Evolutionary conservation across 2,113 vertebrate genomes (phyloP).

Genomic region (Corythornis cristatus): DNA sequence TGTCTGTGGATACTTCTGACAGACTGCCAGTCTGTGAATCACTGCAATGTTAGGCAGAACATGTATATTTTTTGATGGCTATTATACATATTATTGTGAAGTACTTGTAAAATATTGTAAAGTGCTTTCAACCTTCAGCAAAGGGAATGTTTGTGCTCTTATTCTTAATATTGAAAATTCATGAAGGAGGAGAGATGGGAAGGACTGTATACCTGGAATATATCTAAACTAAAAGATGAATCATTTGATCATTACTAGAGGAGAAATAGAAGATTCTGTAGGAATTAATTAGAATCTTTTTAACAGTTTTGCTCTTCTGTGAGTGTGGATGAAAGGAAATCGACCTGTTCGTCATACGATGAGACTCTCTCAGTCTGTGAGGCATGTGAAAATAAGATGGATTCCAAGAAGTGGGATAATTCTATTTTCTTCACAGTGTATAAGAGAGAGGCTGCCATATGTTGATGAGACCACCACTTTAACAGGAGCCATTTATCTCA

Average conservation of each 20-base stretch:
- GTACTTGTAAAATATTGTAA: background rate
- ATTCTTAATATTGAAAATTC: fast-evolving
- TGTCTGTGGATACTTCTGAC: background rate
- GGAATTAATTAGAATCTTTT: background rate
- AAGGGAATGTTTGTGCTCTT: background rate
- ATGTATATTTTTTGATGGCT: background rate
- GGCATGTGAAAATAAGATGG: constrained; percentile 15
- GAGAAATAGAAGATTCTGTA: background rate
- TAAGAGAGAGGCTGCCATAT: constrained; percentile 6
- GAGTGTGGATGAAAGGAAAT: background rate
- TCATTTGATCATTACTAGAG: background rate
- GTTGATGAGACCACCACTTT: constrained; percentile 52
- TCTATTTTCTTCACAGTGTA: constrained; percentile 32
- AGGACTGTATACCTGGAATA: background rate
- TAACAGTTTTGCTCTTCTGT: background rate
- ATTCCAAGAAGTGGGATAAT: constrained; percentile 26
- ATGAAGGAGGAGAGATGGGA: background rate
- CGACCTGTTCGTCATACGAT: background rate
- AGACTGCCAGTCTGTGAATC: background rate
- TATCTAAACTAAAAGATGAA: background rate
- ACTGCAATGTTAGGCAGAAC: background rate
- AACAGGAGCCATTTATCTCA: constrained; percentile 52
- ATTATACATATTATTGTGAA: background rate
- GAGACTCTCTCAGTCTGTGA: background rate
- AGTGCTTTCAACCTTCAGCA: background rate